These are phyloP conservation scores for Vulpes lagopus DNA, from an alignment of 2,113 vertebrate species.

Conservation along the genomic window DNA sequence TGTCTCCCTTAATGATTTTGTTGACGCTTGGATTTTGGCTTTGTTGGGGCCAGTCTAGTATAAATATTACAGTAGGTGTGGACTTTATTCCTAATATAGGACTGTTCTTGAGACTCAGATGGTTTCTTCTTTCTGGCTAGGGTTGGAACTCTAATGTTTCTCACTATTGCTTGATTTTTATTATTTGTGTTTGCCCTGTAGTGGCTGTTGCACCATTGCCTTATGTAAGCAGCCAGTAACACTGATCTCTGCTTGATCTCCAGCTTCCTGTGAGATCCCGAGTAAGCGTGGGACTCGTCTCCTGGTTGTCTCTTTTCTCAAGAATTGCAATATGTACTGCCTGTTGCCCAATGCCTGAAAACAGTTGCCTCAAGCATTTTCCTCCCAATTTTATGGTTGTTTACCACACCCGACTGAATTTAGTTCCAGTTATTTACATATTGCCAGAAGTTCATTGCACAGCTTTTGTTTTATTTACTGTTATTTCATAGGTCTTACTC, in stretches of 20 bases:
- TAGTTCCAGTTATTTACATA: slow-evolving; percentile 65
- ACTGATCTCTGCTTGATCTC: neutral
- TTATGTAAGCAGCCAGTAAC: no score
- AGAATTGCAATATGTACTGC: neutral
- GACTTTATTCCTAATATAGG: neutral
- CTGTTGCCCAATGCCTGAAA: neutral
- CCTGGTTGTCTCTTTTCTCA: neutral
- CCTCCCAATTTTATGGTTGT: slow-evolving; percentile 22
- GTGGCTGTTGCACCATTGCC: neutral
- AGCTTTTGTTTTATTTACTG: slow-evolving; percentile 21
- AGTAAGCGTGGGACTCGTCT: neutral
- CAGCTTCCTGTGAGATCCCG: neutral
- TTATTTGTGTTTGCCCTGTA: neutral
- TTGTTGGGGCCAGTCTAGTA: neutral
- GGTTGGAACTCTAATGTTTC: neutral
- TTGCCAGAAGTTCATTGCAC: neutral
- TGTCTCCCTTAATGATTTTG: neutral
- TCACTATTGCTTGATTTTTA: neutral
- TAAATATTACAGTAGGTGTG: neutral
- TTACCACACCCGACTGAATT: slow-evolving; percentile 41
- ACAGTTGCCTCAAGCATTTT: neutral
- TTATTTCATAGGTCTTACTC: slow-evolving; percentile 34
- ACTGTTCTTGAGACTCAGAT: neutral
- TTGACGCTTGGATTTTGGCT: neutral
- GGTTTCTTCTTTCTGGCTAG: neutral